Conservation (phyloP, 2,888 invertebrate species). For the Drosophila gaucha region DNA sequence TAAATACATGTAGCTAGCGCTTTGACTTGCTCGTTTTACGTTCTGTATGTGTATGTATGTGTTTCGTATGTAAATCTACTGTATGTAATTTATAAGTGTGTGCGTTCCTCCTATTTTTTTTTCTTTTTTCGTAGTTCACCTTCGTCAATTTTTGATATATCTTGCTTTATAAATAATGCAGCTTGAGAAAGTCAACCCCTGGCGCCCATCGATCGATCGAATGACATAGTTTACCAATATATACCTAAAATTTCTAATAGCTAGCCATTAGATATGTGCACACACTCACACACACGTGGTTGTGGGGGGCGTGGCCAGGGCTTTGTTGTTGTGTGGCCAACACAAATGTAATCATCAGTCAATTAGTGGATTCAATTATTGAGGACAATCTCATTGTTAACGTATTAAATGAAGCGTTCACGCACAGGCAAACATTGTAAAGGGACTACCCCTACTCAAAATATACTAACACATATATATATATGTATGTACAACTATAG, state of each 20-base stretch:
- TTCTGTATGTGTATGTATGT: slow-evolving; percentile 50
- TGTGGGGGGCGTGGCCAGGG: slow-evolving; percentile 1
- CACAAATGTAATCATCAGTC: slow-evolving; percentile 81
- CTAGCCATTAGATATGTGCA: slow-evolving; percentile 15
- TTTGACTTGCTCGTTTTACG: slow-evolving; percentile 65
- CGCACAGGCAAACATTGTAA: slow-evolving; percentile 71
- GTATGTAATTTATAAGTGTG: slow-evolving; percentile 24
- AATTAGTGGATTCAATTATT: slow-evolving; percentile 83
- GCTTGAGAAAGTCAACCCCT: slow-evolving; percentile 72
- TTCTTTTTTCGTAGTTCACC: slow-evolving; percentile 11
- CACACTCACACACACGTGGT: background rate
- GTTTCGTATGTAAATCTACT: slow-evolving; percentile 19
- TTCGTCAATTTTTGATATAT: slow-evolving; percentile 18
- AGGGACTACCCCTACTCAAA: slow-evolving; percentile 17
- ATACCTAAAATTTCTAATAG: slow-evolving; percentile 29
- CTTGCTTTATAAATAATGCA: slow-evolving; percentile 64
- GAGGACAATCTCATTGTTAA: slow-evolving; percentile 78
- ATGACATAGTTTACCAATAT: slow-evolving; percentile 57
- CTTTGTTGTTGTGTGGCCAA: slow-evolving; percentile 63
- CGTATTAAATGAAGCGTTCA: slow-evolving; percentile 80
- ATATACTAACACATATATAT: slow-evolving; percentile 1
- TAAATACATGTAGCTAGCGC: slow-evolving; percentile 46
- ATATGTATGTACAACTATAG: background rate
- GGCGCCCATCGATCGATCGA: slow-evolving; percentile 61
- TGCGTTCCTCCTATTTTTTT: slow-evolving; percentile 12